These are phyloP conservation scores for Microctonus brassicae DNA, from an alignment of 2,888 invertebrate genomes.

Conservation along the genomic window DNA sequence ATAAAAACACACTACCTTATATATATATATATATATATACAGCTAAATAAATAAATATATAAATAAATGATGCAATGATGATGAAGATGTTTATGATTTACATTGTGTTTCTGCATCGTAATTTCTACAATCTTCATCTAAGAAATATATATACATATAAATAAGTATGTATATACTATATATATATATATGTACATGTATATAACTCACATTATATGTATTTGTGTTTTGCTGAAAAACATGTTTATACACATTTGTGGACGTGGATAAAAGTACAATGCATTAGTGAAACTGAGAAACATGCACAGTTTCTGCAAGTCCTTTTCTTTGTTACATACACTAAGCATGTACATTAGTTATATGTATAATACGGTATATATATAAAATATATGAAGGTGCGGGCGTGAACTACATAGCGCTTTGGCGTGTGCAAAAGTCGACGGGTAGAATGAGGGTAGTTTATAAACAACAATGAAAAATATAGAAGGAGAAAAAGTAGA, in stretches of 20 bases:
- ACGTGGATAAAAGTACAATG: background rate
- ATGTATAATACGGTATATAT: background rate
- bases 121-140: background rate
- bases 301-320: background rate
- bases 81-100: background rate
- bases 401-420: background rate
- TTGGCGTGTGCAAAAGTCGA: constrained; percentile 11
- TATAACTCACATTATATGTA: background rate
- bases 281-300: background rate
- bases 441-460: constrained; percentile 32
- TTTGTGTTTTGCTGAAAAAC: background rate
- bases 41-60: background rate
- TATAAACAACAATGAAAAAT: constrained; percentile 36
- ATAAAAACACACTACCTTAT: background rate
- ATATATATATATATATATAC: too few relatives aligned
- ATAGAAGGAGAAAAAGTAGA: background rate
- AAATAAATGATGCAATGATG: background rate
- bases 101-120: background rate
- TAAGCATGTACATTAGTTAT: background rate
- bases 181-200: too few relatives aligned
- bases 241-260: background rate
- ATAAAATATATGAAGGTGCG: background rate
- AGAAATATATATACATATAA: background rate
- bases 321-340: background rate
- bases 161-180: background rate